These are phyloP conservation scores for Lophius americanus DNA, from an alignment of 2,797 vertebrate genomes.

Conservation along the genomic window DNA sequence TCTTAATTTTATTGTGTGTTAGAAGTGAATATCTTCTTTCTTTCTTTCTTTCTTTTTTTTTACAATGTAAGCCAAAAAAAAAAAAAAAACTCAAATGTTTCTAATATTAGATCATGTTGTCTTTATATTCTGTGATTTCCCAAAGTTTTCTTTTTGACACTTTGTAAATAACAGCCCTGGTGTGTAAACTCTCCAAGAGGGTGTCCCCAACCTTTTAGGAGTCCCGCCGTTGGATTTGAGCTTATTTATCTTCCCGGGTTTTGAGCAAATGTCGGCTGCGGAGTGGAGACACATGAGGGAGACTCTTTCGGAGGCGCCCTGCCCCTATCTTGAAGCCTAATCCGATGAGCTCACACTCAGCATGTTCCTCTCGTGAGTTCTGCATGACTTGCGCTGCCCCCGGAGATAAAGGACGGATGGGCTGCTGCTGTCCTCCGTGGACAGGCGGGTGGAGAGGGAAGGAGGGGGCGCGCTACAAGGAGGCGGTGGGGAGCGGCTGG, in stretches of 20 bases:
- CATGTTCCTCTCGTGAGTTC: slow-evolving; percentile 82
- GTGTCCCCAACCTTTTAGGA: neutral
- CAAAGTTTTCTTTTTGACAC: too few species aligned
- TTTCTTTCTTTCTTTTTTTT: too few species aligned
- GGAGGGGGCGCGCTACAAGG: slow-evolving; percentile 29
- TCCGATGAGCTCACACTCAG: slow-evolving; percentile 83
- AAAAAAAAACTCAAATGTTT: too few species aligned
- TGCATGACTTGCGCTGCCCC: slow-evolving; percentile 83
- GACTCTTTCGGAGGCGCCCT: slow-evolving; percentile 48
- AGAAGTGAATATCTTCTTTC: too few species aligned
- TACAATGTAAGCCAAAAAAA: too few species aligned
- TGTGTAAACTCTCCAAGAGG: neutral
- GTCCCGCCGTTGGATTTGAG: slow-evolving; percentile 3
- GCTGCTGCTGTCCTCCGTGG: slow-evolving; percentile 57
- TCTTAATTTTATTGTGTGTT: too few species aligned
- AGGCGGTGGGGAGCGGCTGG: slow-evolving; percentile 46
- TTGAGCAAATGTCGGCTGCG: slow-evolving; percentile 33
- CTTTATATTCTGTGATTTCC: too few species aligned
- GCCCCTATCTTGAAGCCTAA: slow-evolving; percentile 72
- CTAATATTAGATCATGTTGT: too few species aligned
- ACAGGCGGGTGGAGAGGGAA: slow-evolving; percentile 25
- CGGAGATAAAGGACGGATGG: slow-evolving; percentile 74
- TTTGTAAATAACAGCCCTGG: neutral
- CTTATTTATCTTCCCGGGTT: slow-evolving; percentile 27
- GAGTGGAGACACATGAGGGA: slow-evolving; percentile 37